A percentile compares a stretch with the other conserved stretches of the same genome.
These are phyloP conservation scores for Cerastoderma edule DNA, from an alignment of 2,888 invertebrate genomes.

Conservation along the genomic window DNA sequence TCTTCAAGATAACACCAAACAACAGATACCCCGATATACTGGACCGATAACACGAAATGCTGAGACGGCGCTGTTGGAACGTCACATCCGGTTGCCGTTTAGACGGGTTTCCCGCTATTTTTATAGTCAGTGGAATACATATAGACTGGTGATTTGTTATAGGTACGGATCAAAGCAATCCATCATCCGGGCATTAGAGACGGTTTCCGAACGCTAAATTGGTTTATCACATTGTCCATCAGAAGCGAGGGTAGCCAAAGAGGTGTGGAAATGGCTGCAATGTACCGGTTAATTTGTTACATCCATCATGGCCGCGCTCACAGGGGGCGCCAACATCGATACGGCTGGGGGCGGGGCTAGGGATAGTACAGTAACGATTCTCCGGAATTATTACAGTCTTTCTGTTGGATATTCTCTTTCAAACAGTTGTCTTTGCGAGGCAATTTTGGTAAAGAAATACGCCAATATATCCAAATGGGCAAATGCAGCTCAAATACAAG, in stretches of 20 bases:
- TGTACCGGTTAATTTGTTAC: conserved; percentile 23
- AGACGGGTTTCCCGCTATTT: conserved; percentile 47
- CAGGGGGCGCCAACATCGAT: conserved; percentile 2
- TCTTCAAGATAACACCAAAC: not conserved
- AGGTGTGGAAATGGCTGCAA: conserved; percentile 13
- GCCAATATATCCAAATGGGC: too few relatives aligned
- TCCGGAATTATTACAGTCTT: too few relatives aligned
- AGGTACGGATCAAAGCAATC: conserved; percentile 54
- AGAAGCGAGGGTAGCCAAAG: conserved; percentile 25
- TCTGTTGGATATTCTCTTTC: too few relatives aligned
- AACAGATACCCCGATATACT: conserved; percentile 6
- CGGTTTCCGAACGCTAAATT: conserved; percentile 44
- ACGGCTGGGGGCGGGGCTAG: too few relatives aligned
- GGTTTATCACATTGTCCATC: conserved; percentile 52
- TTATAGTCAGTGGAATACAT: conserved; percentile 30
- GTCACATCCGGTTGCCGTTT: conserved; percentile 42
- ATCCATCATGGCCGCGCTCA: not conserved
- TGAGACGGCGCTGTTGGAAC: conserved; percentile 23
- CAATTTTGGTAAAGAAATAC: too few relatives aligned
- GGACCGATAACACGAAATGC: conserved; percentile 1
- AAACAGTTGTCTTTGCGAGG: too few relatives aligned
- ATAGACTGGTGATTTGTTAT: conserved; percentile 46
- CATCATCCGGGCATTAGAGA: conserved; percentile 38
- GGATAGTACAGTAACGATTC: too few relatives aligned
- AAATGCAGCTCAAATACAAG: too few relatives aligned